Conservation (phyloP, 2,888 invertebrate species). For the Dexiosoma caninum region DNA sequence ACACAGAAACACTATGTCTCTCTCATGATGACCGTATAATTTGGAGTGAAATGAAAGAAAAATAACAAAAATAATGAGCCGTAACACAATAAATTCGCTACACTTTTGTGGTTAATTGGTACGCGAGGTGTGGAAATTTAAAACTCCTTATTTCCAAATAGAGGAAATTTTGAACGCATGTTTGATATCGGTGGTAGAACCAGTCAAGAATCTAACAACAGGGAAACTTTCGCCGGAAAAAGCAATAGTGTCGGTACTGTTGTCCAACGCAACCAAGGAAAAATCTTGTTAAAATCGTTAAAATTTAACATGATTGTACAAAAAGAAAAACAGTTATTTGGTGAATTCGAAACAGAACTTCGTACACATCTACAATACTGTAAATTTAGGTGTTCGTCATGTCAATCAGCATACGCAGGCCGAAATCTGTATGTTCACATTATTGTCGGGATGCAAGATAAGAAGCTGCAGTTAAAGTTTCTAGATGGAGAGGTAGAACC, state of each 20-base stretch:
- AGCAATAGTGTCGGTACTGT: neutral
- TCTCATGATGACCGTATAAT: too few relatives aligned
- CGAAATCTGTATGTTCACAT: conserved; percentile 61
- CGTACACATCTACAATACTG: conserved; percentile 56
- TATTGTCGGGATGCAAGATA: conserved; percentile 53
- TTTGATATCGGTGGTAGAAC: neutral
- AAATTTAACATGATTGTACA: conserved; percentile 63
- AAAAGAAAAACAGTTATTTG: conserved; percentile 61
- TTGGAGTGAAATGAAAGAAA: too few relatives aligned
- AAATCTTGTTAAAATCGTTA: conserved; percentile 52
- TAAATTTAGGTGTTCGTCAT: conserved; percentile 57
- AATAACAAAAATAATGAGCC: neutral
- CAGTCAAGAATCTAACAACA: neutral
- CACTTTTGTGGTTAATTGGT: conserved; percentile 18
- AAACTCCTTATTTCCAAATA: conserved; percentile 4
- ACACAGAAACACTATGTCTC: too few relatives aligned
- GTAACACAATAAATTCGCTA: conserved; percentile 14
- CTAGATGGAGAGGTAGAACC: conserved; percentile 57
- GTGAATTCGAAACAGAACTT: conserved; percentile 61
- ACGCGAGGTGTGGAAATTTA: conserved; percentile 7
- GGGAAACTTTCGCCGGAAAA: neutral
- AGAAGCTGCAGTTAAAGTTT: conserved; percentile 54
- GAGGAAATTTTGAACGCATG: neutral
- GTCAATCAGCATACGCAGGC: conserved; percentile 51
- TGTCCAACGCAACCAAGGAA: conserved; percentile 26